phyloP scores from a whole-genome alignment of 2,888 invertebrate genomes.

The Heliconius erato region DNA sequence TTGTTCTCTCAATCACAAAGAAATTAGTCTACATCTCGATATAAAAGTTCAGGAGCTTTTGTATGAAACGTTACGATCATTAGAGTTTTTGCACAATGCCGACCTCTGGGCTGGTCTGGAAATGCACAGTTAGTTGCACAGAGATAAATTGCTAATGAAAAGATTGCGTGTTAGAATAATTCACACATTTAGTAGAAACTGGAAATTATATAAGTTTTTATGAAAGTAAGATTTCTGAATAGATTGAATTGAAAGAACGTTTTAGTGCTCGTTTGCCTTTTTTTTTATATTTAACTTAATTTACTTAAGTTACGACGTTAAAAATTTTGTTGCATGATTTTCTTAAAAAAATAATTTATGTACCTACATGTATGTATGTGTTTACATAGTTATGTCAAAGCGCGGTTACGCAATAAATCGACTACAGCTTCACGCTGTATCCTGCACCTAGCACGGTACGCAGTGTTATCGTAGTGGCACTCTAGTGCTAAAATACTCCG shows the following conservation, averaged over 20 bases:
- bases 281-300: not conserved
- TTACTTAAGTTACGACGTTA: not conserved
- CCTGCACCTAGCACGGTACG: too few species aligned
- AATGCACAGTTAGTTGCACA: constrained; percentile 39
- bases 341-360: not conserved
- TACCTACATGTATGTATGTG: too few species aligned
- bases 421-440: too few species aligned
- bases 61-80: constrained; percentile 37
- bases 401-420: too few species aligned
- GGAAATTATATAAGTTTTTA: constrained; percentile 34
- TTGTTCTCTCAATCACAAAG: constrained; percentile 25
- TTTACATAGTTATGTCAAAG: too few species aligned
- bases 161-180: constrained; percentile 48
- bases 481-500: too few species aligned
- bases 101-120: constrained; percentile 35
- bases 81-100: constrained; percentile 42
- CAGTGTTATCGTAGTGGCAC: too few species aligned
- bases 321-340: not conserved
- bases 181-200: constrained; percentile 37
- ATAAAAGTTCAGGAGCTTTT: constrained; percentile 6
- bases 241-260: constrained; percentile 18
- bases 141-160: constrained; percentile 49
- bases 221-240: constrained; percentile 26
- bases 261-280: constrained; percentile 6
- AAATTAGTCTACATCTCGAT: constrained; percentile 26